phyloP scores from a whole-genome alignment of 64 coral and sea anemone species.

The Dendronephthya gigantea region DNA sequence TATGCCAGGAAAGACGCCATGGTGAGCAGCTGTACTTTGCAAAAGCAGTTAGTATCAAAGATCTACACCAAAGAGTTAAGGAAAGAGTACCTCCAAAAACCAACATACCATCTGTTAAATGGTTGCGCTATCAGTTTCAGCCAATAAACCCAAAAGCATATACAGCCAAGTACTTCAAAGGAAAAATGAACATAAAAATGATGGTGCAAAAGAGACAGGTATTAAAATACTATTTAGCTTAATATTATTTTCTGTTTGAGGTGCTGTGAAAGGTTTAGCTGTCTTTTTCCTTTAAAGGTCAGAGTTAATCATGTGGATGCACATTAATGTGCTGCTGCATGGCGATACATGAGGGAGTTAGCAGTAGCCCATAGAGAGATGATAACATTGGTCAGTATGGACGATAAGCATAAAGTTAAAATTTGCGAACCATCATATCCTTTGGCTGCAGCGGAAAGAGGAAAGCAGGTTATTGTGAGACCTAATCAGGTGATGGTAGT shows the following conservation, averaged over 20 bases:
- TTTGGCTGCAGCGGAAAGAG: conserved; percentile 14
- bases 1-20: neutral
- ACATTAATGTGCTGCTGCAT: conserved; percentile 37
- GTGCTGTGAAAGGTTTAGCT: no score
- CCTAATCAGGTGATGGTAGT: conserved; percentile 18
- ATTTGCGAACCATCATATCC: conserved; percentile 30
- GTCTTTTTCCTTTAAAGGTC: neutral
- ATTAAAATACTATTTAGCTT: no score
- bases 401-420: conserved; percentile 39
- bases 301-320: conserved; percentile 1
- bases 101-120: neutral
- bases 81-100: neutral
- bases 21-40: neutral
- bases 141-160: neutral
- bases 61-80: neutral
- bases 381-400: neutral
- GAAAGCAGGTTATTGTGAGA: conserved; percentile 38
- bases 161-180: conserved; percentile 1
- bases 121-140: conserved; percentile 6
- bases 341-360: conserved; percentile 28
- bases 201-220: conserved; percentile 20
- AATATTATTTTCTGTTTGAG: no score
- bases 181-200: conserved; percentile 3
- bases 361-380: neutral
- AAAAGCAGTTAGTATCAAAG: neutral